Evolutionary conservation across 2,888 invertebrate genomes (phyloP).

Genomic region (Bursaphelenchus okinawaensis): DNA sequence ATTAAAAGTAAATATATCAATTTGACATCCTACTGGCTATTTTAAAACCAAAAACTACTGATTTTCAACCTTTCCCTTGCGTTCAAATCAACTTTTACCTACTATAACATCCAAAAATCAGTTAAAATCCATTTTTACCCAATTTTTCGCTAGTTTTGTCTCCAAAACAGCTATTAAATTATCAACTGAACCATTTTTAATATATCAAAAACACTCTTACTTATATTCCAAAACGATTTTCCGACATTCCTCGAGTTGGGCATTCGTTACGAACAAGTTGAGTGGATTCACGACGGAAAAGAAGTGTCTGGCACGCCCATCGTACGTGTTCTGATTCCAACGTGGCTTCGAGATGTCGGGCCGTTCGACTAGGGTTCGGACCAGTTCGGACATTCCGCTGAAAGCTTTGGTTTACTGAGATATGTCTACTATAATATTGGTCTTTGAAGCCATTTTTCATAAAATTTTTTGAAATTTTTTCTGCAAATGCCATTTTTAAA

Average conservation of each 20-base stretch:
- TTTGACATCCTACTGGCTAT: too few relatives aligned
- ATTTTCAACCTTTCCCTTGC: too few relatives aligned
- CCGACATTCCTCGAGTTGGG: constrained; percentile 73
- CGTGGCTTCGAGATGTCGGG: constrained; percentile 75
- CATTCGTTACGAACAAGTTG: constrained; percentile 72
- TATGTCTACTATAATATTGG: too few relatives aligned
- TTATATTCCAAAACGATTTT: constrained; percentile 74
- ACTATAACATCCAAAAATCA: too few relatives aligned
- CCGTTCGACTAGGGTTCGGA: constrained; percentile 32
- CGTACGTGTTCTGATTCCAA: constrained; percentile 61
- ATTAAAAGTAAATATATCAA: too few relatives aligned
- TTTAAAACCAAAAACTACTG: too few relatives aligned
- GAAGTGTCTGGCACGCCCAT: constrained; percentile 82
- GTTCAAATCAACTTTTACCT: too few relatives aligned
- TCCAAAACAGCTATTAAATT: background rate
- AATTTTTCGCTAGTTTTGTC: background rate
- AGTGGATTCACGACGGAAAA: constrained; percentile 86
- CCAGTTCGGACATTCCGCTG: constrained; percentile 25
- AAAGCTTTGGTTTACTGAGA: too few relatives aligned
- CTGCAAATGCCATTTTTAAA: too few relatives aligned
- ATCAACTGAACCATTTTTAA: background rate
- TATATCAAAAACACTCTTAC: constrained; percentile 59
- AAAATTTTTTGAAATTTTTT: too few relatives aligned
- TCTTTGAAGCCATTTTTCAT: too few relatives aligned
- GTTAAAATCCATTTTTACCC: too few relatives aligned